A percentile compares a stretch with the other conserved stretches of the same genome.
Evolutionary conservation across 2,113 vertebrate species (phyloP).

Genomic region (Bos indicus): DNA sequence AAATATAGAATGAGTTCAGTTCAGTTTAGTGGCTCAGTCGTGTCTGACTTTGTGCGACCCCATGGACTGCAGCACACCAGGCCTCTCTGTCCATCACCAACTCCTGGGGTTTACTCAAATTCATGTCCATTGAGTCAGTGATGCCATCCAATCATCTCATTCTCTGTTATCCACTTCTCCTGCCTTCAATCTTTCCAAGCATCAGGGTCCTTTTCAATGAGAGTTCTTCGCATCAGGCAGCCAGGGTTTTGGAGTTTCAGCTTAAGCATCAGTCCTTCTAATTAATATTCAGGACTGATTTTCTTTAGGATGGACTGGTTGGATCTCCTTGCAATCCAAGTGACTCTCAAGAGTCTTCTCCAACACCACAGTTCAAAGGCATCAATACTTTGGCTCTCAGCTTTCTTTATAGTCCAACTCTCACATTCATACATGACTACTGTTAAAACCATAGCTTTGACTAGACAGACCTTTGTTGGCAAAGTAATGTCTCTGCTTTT

Average conservation of each 20-base stretch:
- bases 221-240: accelerated
- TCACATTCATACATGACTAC: background rate
- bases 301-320: background rate
- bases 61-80: background rate
- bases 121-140: background rate
- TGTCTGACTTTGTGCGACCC: accelerated
- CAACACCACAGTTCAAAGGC: background rate
- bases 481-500: background rate
- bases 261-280: background rate
- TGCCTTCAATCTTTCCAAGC: background rate
- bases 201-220: background rate
- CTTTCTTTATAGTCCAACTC: background rate
- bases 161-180: background rate
- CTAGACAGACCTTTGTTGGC: background rate
- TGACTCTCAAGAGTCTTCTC: background rate
- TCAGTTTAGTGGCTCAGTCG: background rate
- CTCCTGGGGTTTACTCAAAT: background rate
- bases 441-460: background rate
- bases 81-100: background rate
- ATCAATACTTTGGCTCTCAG: background rate
- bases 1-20: background rate
- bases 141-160: background rate
- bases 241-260: background rate
- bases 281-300: background rate
- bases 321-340: background rate